phyloP scores from a whole-genome alignment of 2,888 invertebrate species.

The Nomada ruficornis region DNA sequence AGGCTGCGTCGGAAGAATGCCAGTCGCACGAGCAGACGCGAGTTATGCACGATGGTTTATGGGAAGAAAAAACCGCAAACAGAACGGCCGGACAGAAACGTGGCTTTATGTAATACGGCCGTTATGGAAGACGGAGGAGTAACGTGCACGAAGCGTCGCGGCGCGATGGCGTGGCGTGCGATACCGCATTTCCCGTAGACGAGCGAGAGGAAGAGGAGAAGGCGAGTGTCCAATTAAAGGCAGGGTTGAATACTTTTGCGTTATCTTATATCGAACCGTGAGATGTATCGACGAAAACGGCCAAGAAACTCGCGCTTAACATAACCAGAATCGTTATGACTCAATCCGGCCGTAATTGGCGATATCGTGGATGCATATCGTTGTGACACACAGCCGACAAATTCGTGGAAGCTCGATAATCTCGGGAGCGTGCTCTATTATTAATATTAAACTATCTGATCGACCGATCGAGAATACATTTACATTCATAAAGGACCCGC shows the following conservation, averaged over 20 bases:
- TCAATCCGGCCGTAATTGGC: constrained; percentile 60
- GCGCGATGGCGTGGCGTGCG: constrained; percentile 3
- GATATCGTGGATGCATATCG: constrained; percentile 36
- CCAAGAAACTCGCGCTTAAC: constrained; percentile 55
- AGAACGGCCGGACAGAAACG: constrained; percentile 14
- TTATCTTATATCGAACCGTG: constrained; percentile 51
- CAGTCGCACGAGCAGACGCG: constrained; percentile 21
- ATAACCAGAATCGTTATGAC: constrained; percentile 67
- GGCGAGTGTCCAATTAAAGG: constrained; percentile 52
- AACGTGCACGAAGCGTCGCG: constrained; percentile 2
- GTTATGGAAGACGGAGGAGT: constrained; percentile 41
- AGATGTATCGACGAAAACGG: constrained; percentile 47
- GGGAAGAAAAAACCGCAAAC: constrained; percentile 15
- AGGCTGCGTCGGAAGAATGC: not conserved
- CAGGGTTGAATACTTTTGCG: constrained; percentile 29
- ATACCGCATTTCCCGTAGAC: constrained; percentile 14
- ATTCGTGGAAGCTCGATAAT: constrained; percentile 50
- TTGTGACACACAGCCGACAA: constrained; percentile 47
- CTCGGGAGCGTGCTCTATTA: constrained; percentile 36
- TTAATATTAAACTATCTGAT: constrained; percentile 58
- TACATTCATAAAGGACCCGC: constrained; percentile 52
- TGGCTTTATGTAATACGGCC: constrained; percentile 38
- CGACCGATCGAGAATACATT: constrained; percentile 64
- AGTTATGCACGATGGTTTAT: constrained; percentile 25
- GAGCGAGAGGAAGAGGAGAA: constrained; percentile 20